Evolutionary conservation across 2,113 vertebrate species (phyloP).

Genomic region (Falco punctatus): DNA sequence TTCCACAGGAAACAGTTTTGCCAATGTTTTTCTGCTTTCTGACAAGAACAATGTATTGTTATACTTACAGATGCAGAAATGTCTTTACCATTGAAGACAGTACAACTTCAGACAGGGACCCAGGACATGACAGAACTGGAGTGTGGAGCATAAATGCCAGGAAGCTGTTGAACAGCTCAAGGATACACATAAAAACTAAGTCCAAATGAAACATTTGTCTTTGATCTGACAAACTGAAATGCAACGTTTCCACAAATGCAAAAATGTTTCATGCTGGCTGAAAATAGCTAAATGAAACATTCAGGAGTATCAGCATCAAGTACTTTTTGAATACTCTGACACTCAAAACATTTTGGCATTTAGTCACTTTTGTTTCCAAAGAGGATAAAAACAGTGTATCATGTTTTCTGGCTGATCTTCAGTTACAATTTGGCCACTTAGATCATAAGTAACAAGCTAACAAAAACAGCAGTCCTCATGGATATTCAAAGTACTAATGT

Average conservation of each 20-base stretch:
- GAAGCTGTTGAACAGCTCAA: conserved; percentile 35
- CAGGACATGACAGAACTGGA: conserved; percentile 6
- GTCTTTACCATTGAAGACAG: conserved; percentile 12
- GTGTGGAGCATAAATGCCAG: neutral
- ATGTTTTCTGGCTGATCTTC: neutral
- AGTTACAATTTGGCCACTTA: neutral
- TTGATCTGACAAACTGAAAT: conserved; percentile 34
- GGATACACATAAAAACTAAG: conserved; percentile 13
- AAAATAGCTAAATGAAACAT: conserved; percentile 23
- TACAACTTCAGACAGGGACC: neutral
- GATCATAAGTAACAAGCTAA: neutral
- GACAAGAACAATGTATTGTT: conserved; percentile 5
- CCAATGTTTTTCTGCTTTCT: conserved; percentile 6
- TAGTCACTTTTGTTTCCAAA: neutral
- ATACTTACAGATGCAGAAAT: conserved; percentile 33
- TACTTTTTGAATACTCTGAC: neutral
- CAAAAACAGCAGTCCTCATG: neutral
- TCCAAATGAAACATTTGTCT: conserved; percentile 40
- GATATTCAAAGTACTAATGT: neutral
- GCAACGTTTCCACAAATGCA: conserved; percentile 9
- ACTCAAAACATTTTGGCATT: neutral
- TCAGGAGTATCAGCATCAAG: neutral
- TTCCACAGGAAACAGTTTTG: conserved; percentile 35
- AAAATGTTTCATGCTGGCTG: conserved; percentile 17
- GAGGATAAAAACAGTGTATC: neutral